Evolutionary conservation across 2,797 vertebrate species (phyloP), one percentile per base, ranked within the genome.

Genomic region (Schizothorax lantsangensis): DNA sequence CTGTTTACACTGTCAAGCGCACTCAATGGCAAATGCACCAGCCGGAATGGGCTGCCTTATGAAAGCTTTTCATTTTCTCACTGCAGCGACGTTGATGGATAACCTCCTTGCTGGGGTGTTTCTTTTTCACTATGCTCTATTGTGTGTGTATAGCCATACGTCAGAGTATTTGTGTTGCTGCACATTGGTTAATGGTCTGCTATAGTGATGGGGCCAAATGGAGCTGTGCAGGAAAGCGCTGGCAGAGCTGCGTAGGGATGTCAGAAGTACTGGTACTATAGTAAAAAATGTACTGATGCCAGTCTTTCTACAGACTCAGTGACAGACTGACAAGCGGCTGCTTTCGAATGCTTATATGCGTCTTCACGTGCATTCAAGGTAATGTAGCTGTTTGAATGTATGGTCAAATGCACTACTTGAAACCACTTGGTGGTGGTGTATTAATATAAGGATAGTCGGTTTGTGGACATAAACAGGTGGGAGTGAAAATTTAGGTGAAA

Each of bases 51-150:
- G 87, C 83, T 77, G 85, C 84, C 90, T 88, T 88, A 89, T 89
- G 88, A 88, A 89, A 86, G 90, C 90, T 85, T 90, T 90, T 90
- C 88, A 88, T 90, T 89, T 89, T 88, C 79, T 87, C 87, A 78
- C 36, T 59, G 68, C 72, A 54, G 71, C 62, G 88, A 79, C 87
- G 64, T 79, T 90, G 88, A 90, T 87, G 69, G 88, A 90, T 88
- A 88, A 89, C 85, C 30, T 87, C 71, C 33, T 9, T 73, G 82
- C 36, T 23, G 57, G 79, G 81, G 72, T 86, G 64, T 81, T 87
- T 82, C 72, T 81, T 84, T 88, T 57, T 87, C 86, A 54, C 81
- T 83, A 57, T 71, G 45, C 64, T 71, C 77, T 86, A 52, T 79
- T 40, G 79, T 81, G 78, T 83, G 80, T 74, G 78, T 72, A 57